Base-by-base conservation (phyloP, 2,888 invertebrate species). In the Drosophila mayaguana region DNA sequence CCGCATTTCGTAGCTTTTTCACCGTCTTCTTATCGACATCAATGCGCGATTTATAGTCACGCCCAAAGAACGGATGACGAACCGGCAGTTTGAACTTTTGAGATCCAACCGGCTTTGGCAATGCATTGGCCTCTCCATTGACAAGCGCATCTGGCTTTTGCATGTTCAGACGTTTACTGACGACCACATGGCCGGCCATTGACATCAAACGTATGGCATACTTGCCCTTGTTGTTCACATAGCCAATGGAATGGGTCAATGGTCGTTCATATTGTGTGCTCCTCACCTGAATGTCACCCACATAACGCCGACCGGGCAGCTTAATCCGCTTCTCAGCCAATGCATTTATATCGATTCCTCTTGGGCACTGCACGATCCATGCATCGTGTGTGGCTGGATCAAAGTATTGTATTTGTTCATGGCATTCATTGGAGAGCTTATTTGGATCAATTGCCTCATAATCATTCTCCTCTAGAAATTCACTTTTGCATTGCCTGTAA, bases 351-450 rank as follows among this genome's bases (percentile, higher is more conserved):
- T 80, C 60, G 34, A 73, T 61, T 11, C 69, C 62, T 51, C 67
- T 78, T 18, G 83, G 78, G n/a, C 89, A 86, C n/a, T 80, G 83
- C 32, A 83, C 8, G 11, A 83, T 7, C 87, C 86, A 88, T 8
- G 67, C 89, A 2, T 83, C 83, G 14, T 86, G 75, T 0, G 55
- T 48, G 0, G 63, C 67, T 1, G 28, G 20, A 46, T 88, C 71
- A 20, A 80, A 88, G 0, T 63, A 2, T 1, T 68, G 45, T 1
- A 88, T 8, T 7, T 28, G 53, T 2, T 42, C 32, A 7, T 61
- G 50, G 20, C 68, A 63, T 9, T 82, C 71, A 4, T 14, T 57
- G 1, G 28, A 32, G 1, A 59, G 22, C 1, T 3, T 1, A 5
- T 34, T 45, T 6, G 64, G 7, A 3, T 38, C 7, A 12, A 75